Base-by-base conservation (phyloP, 1,140 invertebrate genomes). In the Berghia stephanieae region DNA sequence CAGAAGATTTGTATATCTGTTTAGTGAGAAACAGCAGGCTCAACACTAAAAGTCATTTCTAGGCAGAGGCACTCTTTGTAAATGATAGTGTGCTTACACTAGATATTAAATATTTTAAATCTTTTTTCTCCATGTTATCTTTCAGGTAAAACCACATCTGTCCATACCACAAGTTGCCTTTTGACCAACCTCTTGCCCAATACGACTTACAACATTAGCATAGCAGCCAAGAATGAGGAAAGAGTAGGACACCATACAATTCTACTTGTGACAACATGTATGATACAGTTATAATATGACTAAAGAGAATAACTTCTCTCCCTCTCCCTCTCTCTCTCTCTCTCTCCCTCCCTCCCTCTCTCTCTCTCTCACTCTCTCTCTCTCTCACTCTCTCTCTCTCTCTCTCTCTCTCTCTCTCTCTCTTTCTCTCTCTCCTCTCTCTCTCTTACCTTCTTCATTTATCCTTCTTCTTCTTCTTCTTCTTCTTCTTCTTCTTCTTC, bases 161-260 rank as follows among this genome's bases (percentile, higher is more conserved):
- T n/a, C n/a, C n/a, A n/a, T n/a, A n/a, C n/a, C n/a, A n/a, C n/a
- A n/a, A n/a, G n/a, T n/a, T n/a, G n/a, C n/a, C n/a, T n/a, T n/a
- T n/a, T n/a, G n/a, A n/a, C n/a, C n/a, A n/a, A 57, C 31, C 75
- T 81, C 0, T 8, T n/a, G 36, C 68, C 78, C 13, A 46, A 46
- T 27, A 71, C 67, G 8, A 24, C 55, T 38, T 81, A 81, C 68
- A 79, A 79, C 44, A 68, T 81, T 34, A 78, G 75, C 36, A 63
- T 81, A 36, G 36, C n/a, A 16, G 75, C 78, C 0, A 42, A 70
- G 8, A 80, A 78, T 69, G 76, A 4, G 18, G 79, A 71, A 4
- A 67, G 79, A 10, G 8, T 2, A 10, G 75, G 71, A 8, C 31
- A 38, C 13, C 55, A 16, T 21, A 57, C 70, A 5, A 27, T 72